phyloP scores from a whole-genome alignment of 2,797 vertebrate genomes.

The Poecilia picta region DNA sequence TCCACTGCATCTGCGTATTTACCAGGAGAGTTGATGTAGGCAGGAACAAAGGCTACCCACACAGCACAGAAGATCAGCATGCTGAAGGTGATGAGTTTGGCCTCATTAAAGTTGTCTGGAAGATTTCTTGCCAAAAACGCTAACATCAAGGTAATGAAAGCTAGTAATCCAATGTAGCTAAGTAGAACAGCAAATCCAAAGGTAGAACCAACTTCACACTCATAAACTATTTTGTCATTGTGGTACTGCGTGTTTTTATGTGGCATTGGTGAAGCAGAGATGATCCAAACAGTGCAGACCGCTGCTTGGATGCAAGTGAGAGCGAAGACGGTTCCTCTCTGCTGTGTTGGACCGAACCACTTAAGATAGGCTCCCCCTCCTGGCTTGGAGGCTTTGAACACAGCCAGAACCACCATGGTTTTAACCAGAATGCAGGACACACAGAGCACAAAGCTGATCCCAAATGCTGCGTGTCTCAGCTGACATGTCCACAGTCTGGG shows the following conservation, averaged over 20 bases:
- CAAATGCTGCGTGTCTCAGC: constrained; percentile 54
- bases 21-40: constrained; percentile 75
- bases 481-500: constrained; percentile 58
- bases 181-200: constrained; percentile 6
- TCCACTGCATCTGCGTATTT: constrained; percentile 77
- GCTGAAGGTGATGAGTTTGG: constrained; percentile 60
- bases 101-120: constrained; percentile 6
- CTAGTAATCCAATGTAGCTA: constrained; percentile 1
- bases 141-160: background rate
- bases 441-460: constrained; percentile 64
- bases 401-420: constrained; percentile 71
- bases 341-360: background rate
- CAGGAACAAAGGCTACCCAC: constrained; percentile 72
- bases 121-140: constrained; percentile 11
- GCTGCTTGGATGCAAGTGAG: constrained; percentile 7
- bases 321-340: constrained; percentile 5
- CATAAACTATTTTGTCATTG: constrained; percentile 71
- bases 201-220: constrained; percentile 37
- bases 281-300: background rate
- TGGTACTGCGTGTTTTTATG: constrained; percentile 43
- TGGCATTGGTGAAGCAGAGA: constrained; percentile 4
- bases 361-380: constrained; percentile 52
- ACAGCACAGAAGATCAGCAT: constrained; percentile 78
- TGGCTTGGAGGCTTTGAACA: constrained; percentile 65
- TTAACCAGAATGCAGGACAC: constrained; percentile 61